Conservation (phyloP, 2,888 invertebrate species). For the Plagodis pulveraria region DNA sequence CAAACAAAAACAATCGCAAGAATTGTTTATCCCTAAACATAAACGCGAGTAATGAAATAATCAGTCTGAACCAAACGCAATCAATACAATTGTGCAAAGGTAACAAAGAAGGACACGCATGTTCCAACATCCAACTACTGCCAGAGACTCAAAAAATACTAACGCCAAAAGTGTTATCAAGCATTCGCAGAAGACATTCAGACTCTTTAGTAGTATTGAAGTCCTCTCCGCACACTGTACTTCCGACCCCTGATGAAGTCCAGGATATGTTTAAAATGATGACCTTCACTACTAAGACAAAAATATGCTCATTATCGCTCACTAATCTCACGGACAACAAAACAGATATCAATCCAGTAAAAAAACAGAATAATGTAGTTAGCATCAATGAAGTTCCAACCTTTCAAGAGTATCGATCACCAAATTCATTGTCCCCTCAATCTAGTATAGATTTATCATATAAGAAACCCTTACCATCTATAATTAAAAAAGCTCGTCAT, state of each 20-base stretch:
- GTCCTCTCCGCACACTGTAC: conserved; percentile 38
- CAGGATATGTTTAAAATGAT: conserved; percentile 61
- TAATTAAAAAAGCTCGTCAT: conserved; percentile 67
- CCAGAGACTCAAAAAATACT: conserved; percentile 3
- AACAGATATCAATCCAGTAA: conserved; percentile 39
- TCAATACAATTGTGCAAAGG: conserved; percentile 39
- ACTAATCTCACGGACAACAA: conserved; percentile 23
- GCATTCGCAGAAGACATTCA: conserved; percentile 55
- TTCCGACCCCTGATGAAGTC: conserved; percentile 53
- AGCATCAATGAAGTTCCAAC: conserved; percentile 82
- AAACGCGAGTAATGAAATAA: conserved; percentile 55
- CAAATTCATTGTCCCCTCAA: conserved; percentile 60
- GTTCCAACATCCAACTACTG: conserved; percentile 16
- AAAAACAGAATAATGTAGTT: conserved; percentile 68
- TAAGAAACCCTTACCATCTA: conserved; percentile 65
- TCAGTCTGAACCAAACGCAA: conserved; percentile 37
- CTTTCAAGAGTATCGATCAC: conserved; percentile 78
- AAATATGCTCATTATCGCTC: conserved; percentile 23
- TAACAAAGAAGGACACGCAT: conserved; percentile 23
- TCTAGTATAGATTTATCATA: conserved; percentile 59
- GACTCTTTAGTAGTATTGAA: conserved; percentile 55
- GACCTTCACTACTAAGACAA: conserved; percentile 16
- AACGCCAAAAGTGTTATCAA: conserved; percentile 24
- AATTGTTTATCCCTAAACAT: conserved; percentile 65
- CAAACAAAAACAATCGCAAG: conserved; percentile 48